A percentile compares a stretch with the other conserved stretches of the same genome.
phyloP scores from a whole-genome alignment of 2,888 invertebrate genomes.

The Stenoptilia bipunctidactyla region DNA sequence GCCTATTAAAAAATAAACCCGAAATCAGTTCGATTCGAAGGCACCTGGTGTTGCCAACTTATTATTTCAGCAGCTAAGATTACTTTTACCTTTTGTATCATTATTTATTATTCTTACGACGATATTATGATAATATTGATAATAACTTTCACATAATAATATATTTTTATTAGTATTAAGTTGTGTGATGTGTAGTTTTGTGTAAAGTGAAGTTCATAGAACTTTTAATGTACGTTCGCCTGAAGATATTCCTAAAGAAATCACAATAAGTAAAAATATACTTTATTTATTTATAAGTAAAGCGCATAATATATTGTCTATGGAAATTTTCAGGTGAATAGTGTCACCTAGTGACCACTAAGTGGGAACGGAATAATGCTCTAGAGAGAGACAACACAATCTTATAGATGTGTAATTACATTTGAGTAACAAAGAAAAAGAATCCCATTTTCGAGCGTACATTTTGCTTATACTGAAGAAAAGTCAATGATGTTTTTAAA shows the following conservation, averaged over 20 bases:
- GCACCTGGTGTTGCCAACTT: no score
- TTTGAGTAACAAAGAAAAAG: no score
- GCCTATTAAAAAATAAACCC: no score
- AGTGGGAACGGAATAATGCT: background rate
- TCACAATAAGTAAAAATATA: no score
- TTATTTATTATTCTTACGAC: slow-evolving; percentile 4
- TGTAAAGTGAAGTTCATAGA: slow-evolving; percentile 7
- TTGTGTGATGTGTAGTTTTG: slow-evolving; percentile 2
- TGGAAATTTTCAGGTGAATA: background rate
- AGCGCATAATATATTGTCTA: background rate
- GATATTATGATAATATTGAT: slow-evolving; percentile 8
- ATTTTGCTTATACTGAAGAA: no score
- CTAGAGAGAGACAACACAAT: no score
- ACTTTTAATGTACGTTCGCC: background rate
- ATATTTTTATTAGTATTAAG: slow-evolving; percentile 8
- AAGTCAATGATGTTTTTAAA: no score
- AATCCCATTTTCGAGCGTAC: no score
- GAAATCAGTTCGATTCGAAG: no score
- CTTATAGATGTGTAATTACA: no score
- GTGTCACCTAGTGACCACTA: background rate
- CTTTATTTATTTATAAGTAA: no score
- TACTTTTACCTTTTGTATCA: background rate
- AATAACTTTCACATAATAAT: slow-evolving; percentile 12
- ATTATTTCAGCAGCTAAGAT: slow-evolving; percentile 2
- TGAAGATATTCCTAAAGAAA: no score